Evolutionary conservation across 1,140 invertebrate species (phyloP).

Genomic region (Drosophila pseudoananassae): DNA sequence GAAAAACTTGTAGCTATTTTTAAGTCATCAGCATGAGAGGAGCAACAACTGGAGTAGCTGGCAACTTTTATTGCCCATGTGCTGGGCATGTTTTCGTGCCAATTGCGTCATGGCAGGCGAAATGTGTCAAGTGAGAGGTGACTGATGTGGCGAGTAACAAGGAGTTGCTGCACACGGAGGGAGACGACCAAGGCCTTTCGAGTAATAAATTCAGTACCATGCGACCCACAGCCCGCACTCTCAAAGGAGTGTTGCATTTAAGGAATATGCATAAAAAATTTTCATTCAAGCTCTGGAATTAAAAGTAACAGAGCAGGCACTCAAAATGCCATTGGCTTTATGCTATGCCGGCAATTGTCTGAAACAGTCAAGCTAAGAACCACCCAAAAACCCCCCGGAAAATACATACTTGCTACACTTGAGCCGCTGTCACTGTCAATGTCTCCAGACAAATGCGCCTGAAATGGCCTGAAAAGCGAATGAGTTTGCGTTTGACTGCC

Average conservation of each 20-base stretch:
- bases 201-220: no score
- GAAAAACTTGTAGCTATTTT: constrained; percentile 76
- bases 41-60: constrained; percentile 29
- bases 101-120: constrained; percentile 66
- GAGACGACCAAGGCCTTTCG: not conserved
- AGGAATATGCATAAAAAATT: constrained; percentile 54
- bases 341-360: constrained; percentile 61
- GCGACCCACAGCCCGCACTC: not conserved
- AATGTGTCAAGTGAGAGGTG: constrained; percentile 83
- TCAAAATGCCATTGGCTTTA: constrained; percentile 67
- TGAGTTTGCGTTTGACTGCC: constrained; percentile 14
- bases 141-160: constrained; percentile 83
- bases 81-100: constrained; percentile 72
- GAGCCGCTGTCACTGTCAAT: constrained; percentile 68
- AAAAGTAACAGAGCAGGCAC: constrained; percentile 51
- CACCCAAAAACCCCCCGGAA: not conserved
- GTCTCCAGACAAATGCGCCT: constrained; percentile 57
- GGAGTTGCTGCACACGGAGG: constrained; percentile 34
- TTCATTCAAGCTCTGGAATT: constrained; percentile 61
- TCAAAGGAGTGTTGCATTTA: constrained; percentile 35
- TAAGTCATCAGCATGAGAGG: constrained; percentile 44
- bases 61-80: constrained; percentile 67
- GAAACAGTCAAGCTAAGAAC: constrained; percentile 43
- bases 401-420: constrained; percentile 14
- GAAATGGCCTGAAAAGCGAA: constrained; percentile 42